Evolutionary conservation across 2,888 invertebrate species (phyloP).

Genomic region (Mycalesis mineus): DNA sequence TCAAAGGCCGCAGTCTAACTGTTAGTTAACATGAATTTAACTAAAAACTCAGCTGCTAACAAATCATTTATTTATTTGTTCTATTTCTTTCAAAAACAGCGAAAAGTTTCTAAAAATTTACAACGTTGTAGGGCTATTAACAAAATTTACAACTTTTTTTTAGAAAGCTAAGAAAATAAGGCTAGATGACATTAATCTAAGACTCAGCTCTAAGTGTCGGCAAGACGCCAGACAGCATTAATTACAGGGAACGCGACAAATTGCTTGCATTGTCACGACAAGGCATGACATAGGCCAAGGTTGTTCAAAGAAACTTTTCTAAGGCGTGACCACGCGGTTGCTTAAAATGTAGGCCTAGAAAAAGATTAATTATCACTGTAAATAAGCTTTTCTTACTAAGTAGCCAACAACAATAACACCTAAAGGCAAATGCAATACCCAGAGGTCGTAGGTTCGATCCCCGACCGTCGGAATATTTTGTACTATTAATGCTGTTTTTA

Average conservation of each 20-base stretch:
- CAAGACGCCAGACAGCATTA: conserved; percentile 24
- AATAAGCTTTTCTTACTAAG: background rate
- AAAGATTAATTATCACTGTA: background rate
- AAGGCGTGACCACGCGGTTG: background rate
- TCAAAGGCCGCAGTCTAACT: too few species aligned
- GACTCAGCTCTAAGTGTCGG: conserved; percentile 9
- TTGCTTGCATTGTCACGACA: conserved; percentile 20
- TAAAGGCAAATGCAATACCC: too few species aligned
- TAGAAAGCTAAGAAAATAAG: conserved; percentile 10
- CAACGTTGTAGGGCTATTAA: too few species aligned
- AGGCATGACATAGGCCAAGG: background rate
- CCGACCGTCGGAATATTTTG: too few species aligned
- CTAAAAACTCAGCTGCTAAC: too few species aligned
- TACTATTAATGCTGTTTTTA: too few species aligned
- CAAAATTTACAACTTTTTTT: background rate
- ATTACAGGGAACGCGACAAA: conserved; percentile 17
- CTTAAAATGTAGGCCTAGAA: background rate
- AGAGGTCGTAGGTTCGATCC: too few species aligned
- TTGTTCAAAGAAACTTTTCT: background rate
- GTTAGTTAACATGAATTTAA: too few species aligned
- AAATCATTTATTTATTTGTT: too few species aligned
- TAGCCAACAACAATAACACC: too few species aligned
- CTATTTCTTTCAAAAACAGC: too few species aligned
- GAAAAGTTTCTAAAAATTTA: too few species aligned
- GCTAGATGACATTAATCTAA: conserved; percentile 16